phyloP scores from a whole-genome alignment of 1,140 invertebrate genomes.

The Scylla paramamosain region DNA sequence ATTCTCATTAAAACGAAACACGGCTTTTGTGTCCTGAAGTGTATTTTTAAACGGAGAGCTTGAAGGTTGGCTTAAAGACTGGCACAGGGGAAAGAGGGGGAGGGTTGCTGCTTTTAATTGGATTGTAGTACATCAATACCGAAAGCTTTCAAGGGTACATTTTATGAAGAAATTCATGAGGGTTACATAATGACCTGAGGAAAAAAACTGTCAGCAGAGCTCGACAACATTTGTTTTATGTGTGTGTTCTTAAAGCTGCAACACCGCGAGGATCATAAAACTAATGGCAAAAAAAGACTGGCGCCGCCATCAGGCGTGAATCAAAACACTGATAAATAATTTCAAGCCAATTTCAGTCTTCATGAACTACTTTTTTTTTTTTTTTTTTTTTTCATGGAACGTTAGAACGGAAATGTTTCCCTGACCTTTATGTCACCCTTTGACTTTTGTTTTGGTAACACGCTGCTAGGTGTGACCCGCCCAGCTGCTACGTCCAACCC shows the following conservation, averaged over 20 bases:
- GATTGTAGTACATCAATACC: neutral
- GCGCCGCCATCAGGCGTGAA: neutral
- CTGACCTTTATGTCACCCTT: no score
- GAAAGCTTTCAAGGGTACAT: neutral
- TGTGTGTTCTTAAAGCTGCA: constrained; percentile 1
- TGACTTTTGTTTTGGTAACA: no score
- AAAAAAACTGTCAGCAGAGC: neutral
- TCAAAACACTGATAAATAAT: neutral
- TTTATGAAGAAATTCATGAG: neutral
- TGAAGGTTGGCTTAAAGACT: neutral
- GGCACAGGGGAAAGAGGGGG: neutral
- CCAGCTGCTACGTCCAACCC: no score
- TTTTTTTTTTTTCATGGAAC: no score
- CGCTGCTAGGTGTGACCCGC: no score
- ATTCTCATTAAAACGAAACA: neutral
- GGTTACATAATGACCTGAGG: neutral
- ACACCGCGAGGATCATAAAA: neutral
- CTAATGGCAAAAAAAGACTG: no score
- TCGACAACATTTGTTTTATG: neutral
- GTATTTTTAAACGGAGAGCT: neutral
- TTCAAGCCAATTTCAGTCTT: no score
- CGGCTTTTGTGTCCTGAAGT: neutral
- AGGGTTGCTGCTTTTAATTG: neutral
- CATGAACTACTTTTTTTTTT: no score
- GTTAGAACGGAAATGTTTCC: no score